These are phyloP conservation scores for Notodromas monacha DNA, from an alignment of 2,888 invertebrate species.

Conservation along the genomic window DNA sequence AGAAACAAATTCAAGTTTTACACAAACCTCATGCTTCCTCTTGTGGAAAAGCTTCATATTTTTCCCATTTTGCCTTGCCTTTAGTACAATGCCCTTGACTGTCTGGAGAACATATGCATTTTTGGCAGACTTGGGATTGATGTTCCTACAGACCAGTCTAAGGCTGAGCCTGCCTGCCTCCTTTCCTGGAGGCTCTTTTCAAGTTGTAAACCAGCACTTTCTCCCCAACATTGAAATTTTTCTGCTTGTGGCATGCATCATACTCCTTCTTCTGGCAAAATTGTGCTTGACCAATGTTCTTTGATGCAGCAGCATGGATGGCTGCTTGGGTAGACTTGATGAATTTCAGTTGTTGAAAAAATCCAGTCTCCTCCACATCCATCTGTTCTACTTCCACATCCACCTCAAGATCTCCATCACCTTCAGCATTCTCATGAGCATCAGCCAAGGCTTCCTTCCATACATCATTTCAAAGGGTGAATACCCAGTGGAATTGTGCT, in stretches of 20 bases:
- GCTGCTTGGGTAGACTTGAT: neutral
- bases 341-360: neutral
- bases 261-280: too few species aligned
- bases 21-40: too few species aligned
- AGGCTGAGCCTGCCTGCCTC: neutral
- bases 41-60: too few species aligned
- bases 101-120: too few species aligned
- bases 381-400: neutral
- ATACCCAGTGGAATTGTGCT: neutral
- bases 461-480: neutral
- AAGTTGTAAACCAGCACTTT: neutral
- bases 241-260: too few species aligned
- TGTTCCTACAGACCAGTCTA: neutral
- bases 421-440: neutral
- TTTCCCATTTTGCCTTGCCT: too few species aligned
- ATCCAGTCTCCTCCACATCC: neutral
- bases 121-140: too few species aligned
- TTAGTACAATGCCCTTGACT: too few species aligned
- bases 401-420: too few species aligned
- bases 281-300: neutral
- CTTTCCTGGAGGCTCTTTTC: neutral
- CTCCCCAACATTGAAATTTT: too few species aligned
- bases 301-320: neutral
- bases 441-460: neutral
- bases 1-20: too few species aligned